Percentiles rank a stretch among this genome's conserved stretches.
Evolutionary conservation across 2,888 invertebrate genomes (phyloP).

Genomic region (Ectropis crepuscularia): DNA sequence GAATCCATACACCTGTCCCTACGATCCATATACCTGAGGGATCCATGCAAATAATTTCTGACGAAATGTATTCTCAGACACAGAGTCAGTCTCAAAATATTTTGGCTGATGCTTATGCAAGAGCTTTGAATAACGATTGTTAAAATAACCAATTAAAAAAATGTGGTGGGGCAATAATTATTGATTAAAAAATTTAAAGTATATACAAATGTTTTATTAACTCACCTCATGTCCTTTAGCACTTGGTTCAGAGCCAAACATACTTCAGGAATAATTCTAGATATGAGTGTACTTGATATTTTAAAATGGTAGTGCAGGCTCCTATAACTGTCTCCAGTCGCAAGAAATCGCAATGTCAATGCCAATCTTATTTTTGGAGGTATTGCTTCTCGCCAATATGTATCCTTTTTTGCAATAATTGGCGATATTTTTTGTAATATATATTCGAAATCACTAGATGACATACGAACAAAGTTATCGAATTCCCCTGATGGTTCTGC

Average conservation of each 20-base stretch:
- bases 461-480: slow-evolving; percentile 31
- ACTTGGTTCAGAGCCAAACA: slow-evolving; percentile 35
- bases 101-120: slow-evolving; percentile 36
- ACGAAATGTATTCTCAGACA: slow-evolving; percentile 27
- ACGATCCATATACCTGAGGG: slow-evolving; percentile 33
- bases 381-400: slow-evolving; percentile 31
- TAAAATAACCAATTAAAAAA: slow-evolving; percentile 24
- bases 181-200: slow-evolving; percentile 27
- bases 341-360: slow-evolving; percentile 37
- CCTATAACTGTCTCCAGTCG: slow-evolving; percentile 37
- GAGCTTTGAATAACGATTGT: slow-evolving; percentile 28
- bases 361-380: slow-evolving; percentile 33
- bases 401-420: slow-evolving; percentile 29
- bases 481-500: slow-evolving; percentile 29
- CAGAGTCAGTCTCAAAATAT: slow-evolving; percentile 27
- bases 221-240: slow-evolving; percentile 34
- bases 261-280: slow-evolving; percentile 34
- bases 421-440: slow-evolving; percentile 22
- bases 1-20: slow-evolving; percentile 36
- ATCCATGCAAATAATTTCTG: slow-evolving; percentile 24
- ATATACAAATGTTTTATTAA: slow-evolving; percentile 31
- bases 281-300: slow-evolving; percentile 35
- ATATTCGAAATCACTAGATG: slow-evolving; percentile 26
- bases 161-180: slow-evolving; percentile 26
- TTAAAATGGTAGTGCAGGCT: slow-evolving; percentile 38